phyloP scores from a whole-genome alignment of 1,140 invertebrate genomes.

The Cyclina sinensis region DNA sequence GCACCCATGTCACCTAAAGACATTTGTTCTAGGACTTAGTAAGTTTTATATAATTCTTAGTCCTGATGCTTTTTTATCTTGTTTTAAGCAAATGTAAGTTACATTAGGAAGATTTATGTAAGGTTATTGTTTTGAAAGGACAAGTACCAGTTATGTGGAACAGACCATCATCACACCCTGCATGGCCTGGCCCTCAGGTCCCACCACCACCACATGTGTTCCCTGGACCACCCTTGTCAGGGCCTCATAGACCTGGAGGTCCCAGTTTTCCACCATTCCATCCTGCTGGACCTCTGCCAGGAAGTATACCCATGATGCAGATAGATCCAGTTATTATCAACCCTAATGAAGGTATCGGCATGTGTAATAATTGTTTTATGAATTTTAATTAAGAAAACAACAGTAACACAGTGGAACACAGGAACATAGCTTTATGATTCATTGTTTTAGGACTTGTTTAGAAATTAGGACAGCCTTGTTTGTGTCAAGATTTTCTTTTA shows the following conservation, averaged over 20 bases:
- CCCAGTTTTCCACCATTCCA: not conserved
- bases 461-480: too few species aligned
- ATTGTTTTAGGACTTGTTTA: too few species aligned
- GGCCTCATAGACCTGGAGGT: not conserved
- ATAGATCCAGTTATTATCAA: constrained; percentile 60
- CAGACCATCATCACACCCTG: not conserved
- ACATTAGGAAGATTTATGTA: not conserved
- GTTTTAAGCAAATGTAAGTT: not conserved
- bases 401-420: too few species aligned
- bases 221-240: not conserved
- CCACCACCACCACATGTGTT: constrained; percentile 1
- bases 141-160: constrained; percentile 14
- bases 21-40: too few species aligned
- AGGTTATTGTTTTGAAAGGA: not conserved
- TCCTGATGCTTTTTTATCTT: too few species aligned
- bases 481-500: too few species aligned
- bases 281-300: constrained; percentile 5
- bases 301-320: constrained; percentile 26
- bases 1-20: too few species aligned
- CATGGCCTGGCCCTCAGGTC: constrained; percentile 7
- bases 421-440: too few species aligned
- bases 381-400: too few species aligned
- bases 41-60: too few species aligned
- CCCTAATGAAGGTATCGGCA: constrained; percentile 44
- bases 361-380: too few species aligned